phyloP scores from a whole-genome alignment of 2,113 vertebrate species.

The Neogale vison region DNA sequence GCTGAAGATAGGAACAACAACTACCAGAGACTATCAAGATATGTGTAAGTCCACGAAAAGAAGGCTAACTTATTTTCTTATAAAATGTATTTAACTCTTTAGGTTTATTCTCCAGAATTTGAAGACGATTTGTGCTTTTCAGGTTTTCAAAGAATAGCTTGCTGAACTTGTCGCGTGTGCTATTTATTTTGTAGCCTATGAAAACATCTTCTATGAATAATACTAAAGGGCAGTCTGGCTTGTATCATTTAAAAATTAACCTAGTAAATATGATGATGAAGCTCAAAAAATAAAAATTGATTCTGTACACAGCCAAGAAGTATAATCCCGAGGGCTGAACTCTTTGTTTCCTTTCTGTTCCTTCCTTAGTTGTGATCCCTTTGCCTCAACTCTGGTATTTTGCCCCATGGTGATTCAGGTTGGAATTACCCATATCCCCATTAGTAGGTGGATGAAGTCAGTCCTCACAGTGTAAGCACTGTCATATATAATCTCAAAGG shows the following conservation, averaged over 20 bases:
- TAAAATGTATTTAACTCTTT: background rate
- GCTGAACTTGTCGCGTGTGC: background rate
- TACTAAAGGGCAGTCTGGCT: background rate
- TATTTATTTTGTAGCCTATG: background rate
- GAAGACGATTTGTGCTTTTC: background rate
- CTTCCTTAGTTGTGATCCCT: background rate
- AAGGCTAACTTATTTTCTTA: background rate
- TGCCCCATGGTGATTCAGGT: background rate
- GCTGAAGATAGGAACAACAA: background rate
- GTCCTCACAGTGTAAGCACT: background rate
- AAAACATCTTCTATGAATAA: background rate
- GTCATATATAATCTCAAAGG: background rate
- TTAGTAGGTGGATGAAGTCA: background rate
- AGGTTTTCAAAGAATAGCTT: background rate
- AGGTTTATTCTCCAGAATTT: conserved; percentile 2
- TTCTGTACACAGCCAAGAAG: background rate
- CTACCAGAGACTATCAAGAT: background rate
- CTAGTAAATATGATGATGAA: background rate
- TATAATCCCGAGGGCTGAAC: background rate
- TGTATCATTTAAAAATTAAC: background rate
- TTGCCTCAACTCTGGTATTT: background rate
- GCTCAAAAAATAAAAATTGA: background rate
- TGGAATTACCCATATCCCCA: background rate
- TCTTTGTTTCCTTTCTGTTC: background rate
- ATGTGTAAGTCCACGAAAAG: background rate